Conservation (phyloP, 2,113 vertebrate species). For the Ailuropoda melanoleuca region DNA sequence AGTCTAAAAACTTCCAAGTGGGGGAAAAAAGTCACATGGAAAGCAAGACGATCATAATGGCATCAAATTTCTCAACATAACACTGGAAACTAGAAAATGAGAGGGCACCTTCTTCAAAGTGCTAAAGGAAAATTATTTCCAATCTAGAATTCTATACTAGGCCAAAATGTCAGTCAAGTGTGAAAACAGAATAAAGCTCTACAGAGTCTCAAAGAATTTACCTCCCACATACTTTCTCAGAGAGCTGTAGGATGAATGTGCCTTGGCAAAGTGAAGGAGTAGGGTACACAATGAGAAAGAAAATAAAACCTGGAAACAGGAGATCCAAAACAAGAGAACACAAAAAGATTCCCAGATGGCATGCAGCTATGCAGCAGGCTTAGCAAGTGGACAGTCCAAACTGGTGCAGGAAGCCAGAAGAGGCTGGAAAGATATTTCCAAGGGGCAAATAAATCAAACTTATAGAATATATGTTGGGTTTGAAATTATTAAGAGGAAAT, state of each 20-base stretch:
- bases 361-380: neutral
- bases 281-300: neutral
- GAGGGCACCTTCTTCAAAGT: neutral
- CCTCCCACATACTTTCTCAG: neutral
- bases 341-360: neutral
- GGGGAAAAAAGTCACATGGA: neutral
- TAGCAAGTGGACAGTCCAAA: neutral
- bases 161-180: neutral
- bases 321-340: neutral
- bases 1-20: neutral
- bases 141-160: neutral
- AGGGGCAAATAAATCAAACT: neutral
- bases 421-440: neutral
- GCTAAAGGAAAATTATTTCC: neutral
- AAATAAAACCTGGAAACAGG: neutral
- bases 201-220: conserved; percentile 1
- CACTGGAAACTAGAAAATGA: neutral
- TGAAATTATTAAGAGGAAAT: neutral
- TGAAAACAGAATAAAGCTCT: neutral
- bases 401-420: neutral
- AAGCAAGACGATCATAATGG: neutral
- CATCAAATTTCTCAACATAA: neutral
- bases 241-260: neutral
- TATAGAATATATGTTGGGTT: neutral
- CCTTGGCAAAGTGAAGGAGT: neutral